Base-by-base conservation (phyloP, 2,113 vertebrate genomes). In the Otocyon megalotis region DNA sequence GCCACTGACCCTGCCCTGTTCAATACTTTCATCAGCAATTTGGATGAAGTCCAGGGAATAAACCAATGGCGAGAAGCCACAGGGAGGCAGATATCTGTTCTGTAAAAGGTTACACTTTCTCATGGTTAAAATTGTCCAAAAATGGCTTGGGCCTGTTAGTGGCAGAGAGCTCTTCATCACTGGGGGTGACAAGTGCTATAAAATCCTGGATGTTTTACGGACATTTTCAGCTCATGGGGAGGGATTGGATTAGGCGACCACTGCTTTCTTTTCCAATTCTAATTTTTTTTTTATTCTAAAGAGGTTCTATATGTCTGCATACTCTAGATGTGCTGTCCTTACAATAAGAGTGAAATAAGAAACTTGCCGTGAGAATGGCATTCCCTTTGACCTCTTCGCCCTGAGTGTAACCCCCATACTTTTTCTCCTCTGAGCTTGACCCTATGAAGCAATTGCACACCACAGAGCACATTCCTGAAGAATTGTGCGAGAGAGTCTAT, bases 321-420 rank as follows among this genome's bases (percentile, higher is more conserved):
- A 43, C 22, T n/a, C n/a, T 65, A 74, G 5, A 9, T 84, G 56
- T 79, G n/a, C 63, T 90, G 72, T 96, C 58, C 76, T 90, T 92
- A 32, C 11, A 35, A 24, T 50, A 50, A 65, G 10, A 28, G 19
- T 83, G 86, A 62, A 94, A 80, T 89, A 28, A 80, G 82, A 94
- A 81, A 65, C 62, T 84, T 56, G 37, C 48, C 32, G 0, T 30
- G 24, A 65, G 65, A 69, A 56, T 65, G 56, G 1, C 26, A 8
- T 72, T 97, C 16, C 30, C n/a, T 96, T 90, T 94, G 83, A 92
- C 84, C 50, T 85, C 65, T 91, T 96, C 48, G 93, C 71, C 71
- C 69, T 84, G 56, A 35, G 9, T n/a, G 2, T 37, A 15, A 62
- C 4, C 32, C 17, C 8, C 14, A 22, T 11, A 19, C 4, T 35